Base-by-base conservation (phyloP, 1,140 invertebrate species). In the Drosophila pectinifera region DNA sequence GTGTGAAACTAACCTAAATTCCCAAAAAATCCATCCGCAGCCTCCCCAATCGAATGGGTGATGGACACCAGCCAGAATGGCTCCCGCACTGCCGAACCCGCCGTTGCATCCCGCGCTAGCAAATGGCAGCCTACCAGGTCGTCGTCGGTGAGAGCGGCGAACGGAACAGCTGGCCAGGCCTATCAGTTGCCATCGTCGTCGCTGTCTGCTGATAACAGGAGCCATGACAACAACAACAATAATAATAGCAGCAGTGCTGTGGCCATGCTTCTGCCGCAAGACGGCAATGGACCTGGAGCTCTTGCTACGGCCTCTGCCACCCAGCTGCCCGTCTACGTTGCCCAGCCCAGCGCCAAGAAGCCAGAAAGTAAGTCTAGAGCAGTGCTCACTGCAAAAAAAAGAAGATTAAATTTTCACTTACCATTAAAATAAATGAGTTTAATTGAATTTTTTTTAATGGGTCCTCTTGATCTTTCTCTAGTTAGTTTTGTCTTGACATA, bases 151-250 rank as follows among this genome's bases (percentile, higher is more conserved):
- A 54, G 49, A 55, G 36, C 73, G 43, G 41, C 76, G 39, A 73
- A 80, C 58, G 61, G 76, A 89, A 78, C 84, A 89, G 84, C 80
- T 89, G 84, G 76, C 64, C 53, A 67, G 46, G 65, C 84, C 89
- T 89, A 89, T 89, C 84, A 83, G 68, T 76, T 73, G 48, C 72
- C 72, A 80, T 74, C 78, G 78, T 64, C 68, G 64, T 46, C 64
- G 41, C 41, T 67, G 42, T 46, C 59, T 26, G 62, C 84, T 89
- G 84, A 89, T 89, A 89, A 84, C 79, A 69, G 76, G 67, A 74
- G 49, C 73, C 67, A 73, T 63, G 67, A 73, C 84, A 88, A 73
- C 79, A 82, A 86, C 73, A 80, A 53, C 58, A 70, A 57, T 31
- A 70, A 24, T 42, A 49, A 34, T 38, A 70, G 61, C 36, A 51